Conservation (phyloP, 2,888 invertebrate species). For the Parnassius smintheus region DNA sequence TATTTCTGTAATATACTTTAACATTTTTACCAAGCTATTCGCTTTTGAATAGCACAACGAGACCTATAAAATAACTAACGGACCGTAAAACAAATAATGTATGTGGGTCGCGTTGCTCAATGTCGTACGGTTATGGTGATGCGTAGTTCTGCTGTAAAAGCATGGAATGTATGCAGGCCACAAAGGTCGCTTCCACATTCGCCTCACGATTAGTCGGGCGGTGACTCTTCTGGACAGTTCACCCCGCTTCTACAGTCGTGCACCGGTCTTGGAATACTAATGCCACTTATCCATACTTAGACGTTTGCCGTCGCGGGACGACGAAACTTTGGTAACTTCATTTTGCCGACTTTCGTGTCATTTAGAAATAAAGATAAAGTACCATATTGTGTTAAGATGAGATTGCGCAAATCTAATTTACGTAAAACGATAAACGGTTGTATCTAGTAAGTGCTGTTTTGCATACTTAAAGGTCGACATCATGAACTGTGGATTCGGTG, state of each 20-base stretch:
- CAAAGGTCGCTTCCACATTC: constrained; percentile 53
- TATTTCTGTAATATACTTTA: neutral
- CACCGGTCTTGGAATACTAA: constrained; percentile 68
- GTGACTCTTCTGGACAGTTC: constrained; percentile 73
- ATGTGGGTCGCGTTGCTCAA: constrained; percentile 66
- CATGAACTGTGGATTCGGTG: neutral
- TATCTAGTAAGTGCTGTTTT: constrained; percentile 4
- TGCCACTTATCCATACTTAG: constrained; percentile 55
- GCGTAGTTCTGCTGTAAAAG: constrained; percentile 55
- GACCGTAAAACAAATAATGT: constrained; percentile 61
- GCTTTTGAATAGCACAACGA: constrained; percentile 40
- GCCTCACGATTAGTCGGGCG: constrained; percentile 66
- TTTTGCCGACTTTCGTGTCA: constrained; percentile 68
- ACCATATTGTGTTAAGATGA: neutral
- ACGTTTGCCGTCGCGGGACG: constrained; percentile 49
- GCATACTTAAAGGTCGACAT: constrained; percentile 36
- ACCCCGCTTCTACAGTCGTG: constrained; percentile 57
- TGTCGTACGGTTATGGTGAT: constrained; percentile 59
- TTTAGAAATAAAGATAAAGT: neutral
- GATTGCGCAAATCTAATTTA: neutral
- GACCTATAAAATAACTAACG: constrained; percentile 59
- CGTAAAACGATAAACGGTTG: neutral
- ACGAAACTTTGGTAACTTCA: constrained; percentile 74
- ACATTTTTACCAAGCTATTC: constrained; percentile 28
- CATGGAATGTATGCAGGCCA: constrained; percentile 57